phyloP scores from a whole-genome alignment of 2,797 vertebrate genomes.

The Luscinia luscinia region DNA sequence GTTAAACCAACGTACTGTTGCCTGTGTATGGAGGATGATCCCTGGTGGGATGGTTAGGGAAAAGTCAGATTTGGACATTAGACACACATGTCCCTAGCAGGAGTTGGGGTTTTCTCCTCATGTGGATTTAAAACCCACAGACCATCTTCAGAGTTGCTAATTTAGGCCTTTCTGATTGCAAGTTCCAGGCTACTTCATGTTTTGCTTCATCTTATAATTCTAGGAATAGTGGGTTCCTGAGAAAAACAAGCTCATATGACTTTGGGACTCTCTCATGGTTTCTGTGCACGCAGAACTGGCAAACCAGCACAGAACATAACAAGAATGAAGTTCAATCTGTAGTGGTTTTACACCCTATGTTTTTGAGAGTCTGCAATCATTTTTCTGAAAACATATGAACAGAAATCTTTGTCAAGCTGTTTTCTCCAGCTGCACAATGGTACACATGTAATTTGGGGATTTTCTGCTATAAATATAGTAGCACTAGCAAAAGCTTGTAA shows the following conservation, averaged over 20 bases:
- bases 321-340: background rate
- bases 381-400: background rate
- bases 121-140: background rate
- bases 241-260: background rate
- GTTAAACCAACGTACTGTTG: background rate
- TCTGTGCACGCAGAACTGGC: background rate
- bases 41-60: background rate
- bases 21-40: background rate
- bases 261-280: background rate
- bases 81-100: background rate
- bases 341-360: conserved; percentile 2
- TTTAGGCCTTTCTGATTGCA: conserved; percentile 17
- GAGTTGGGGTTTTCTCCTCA: background rate
- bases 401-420: background rate
- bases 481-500: background rate
- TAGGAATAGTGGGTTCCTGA: conserved; percentile 12
- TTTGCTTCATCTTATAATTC: background rate
- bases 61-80: background rate
- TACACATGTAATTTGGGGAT: background rate
- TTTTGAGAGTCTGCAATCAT: background rate
- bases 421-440: background rate
- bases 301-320: background rate
- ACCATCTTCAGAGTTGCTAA: background rate
- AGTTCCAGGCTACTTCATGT: background rate
- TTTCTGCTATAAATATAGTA: background rate